A percentile compares a stretch with the other conserved stretches of the same genome.
Conservation (phyloP, 2,797 vertebrate species). For the Hylomyscus alleni region DNA sequence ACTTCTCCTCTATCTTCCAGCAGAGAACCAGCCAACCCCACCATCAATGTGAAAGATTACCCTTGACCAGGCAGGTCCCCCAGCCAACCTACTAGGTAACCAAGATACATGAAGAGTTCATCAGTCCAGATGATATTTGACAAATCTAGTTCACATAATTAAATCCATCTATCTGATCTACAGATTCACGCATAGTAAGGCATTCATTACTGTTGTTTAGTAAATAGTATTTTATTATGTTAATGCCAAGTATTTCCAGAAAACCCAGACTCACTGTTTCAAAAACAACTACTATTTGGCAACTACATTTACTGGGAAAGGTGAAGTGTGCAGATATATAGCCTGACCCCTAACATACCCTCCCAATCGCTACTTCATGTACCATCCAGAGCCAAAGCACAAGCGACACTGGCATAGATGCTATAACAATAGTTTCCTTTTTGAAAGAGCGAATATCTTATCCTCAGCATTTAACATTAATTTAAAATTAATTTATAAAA, state of each 20-base stretch:
- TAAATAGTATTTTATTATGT: background rate
- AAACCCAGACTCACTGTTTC: background rate
- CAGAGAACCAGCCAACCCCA: background rate
- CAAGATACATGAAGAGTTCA: background rate
- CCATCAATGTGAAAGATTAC: background rate
- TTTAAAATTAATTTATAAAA: slow-evolving; percentile 47
- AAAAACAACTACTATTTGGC: slow-evolving; percentile 11
- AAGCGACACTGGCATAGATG: background rate
- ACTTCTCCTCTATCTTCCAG: background rate
- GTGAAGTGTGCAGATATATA: background rate
- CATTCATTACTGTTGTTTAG: background rate
- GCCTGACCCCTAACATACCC: background rate
- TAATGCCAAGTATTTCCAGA: background rate
- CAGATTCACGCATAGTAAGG: background rate
- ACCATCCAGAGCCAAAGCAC: background rate
- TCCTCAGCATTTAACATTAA: background rate
- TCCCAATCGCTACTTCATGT: background rate
- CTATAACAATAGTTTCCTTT: background rate
- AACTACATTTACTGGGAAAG: background rate
- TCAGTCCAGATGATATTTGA: background rate
- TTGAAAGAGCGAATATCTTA: background rate
- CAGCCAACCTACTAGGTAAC: background rate
- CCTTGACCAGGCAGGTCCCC: background rate
- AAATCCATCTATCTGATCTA: slow-evolving; percentile 1
- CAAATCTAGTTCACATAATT: background rate